Conservation (phyloP, 2,888 invertebrate genomes). For the Balanococcus diminutus region DNA sequence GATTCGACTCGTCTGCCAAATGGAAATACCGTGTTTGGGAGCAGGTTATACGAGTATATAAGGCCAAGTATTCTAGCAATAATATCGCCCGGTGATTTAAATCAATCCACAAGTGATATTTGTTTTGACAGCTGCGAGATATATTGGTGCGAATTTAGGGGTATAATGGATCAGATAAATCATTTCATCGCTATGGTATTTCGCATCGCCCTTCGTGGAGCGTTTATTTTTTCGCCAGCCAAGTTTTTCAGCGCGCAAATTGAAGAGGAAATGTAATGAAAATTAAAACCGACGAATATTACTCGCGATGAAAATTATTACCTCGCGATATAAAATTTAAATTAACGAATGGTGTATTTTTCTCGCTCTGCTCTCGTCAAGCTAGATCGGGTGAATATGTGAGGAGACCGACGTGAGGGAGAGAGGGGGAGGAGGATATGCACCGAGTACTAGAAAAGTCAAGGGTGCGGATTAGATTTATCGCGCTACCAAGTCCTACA, state of each 20-base stretch:
- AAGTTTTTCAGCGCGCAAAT: background rate
- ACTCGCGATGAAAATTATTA: background rate
- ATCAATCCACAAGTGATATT: slow-evolving; percentile 30
- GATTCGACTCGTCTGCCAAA: background rate
- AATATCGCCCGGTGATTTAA: background rate
- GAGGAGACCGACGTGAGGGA: background rate
- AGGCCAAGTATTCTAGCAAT: background rate
- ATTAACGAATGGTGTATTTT: background rate
- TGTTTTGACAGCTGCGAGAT: slow-evolving; percentile 9
- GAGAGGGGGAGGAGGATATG: background rate
- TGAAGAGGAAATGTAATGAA: background rate
- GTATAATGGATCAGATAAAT: slow-evolving; percentile 5
- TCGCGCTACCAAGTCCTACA: slow-evolving; percentile 5
- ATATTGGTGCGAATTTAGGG: background rate
- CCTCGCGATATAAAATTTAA: background rate
- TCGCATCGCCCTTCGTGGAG: background rate
- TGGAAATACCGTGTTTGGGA: background rate
- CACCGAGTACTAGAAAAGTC: background rate
- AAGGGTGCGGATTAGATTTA: background rate
- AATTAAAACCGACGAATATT: slow-evolving; percentile 10
- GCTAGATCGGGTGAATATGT: background rate
- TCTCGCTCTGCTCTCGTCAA: background rate
- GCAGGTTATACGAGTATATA: background rate
- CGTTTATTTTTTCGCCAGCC: too few relatives aligned
- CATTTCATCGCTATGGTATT: too few relatives aligned